Evolutionary conservation across 2,888 invertebrate species (phyloP).

Genomic region (Gonocerus acuteangulatus): DNA sequence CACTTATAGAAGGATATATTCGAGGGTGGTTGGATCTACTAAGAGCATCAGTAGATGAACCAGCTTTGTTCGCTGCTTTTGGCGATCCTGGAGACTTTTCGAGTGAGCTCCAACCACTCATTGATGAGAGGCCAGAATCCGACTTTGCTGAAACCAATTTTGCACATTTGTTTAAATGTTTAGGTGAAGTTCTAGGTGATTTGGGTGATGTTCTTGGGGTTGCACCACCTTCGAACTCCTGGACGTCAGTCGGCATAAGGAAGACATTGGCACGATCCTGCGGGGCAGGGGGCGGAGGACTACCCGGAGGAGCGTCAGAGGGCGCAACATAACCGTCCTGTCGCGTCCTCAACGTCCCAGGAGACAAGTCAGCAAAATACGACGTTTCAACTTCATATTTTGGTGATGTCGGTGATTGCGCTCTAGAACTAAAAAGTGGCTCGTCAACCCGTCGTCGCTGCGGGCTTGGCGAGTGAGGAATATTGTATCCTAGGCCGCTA

Average conservation of each 20-base stretch:
- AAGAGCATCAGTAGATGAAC: constrained; percentile 33
- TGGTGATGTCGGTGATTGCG: constrained; percentile 10
- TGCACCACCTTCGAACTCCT: constrained; percentile 46
- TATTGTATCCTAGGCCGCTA: constrained; percentile 22
- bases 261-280: constrained; percentile 46
- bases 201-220: constrained; percentile 63
- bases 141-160: constrained; percentile 70
- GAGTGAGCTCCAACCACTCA: constrained; percentile 78
- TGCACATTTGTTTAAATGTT: constrained; percentile 53
- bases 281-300: constrained; percentile 74
- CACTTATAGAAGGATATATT: constrained; percentile 27
- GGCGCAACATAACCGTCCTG: constrained; percentile 52
- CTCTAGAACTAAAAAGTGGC: constrained; percentile 4
- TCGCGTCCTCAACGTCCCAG: constrained; percentile 49
- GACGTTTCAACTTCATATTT: constrained; percentile 7
- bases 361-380: constrained; percentile 17
- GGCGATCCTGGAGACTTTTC: constrained; percentile 80
- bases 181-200: constrained; percentile 64
- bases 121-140: constrained; percentile 77
- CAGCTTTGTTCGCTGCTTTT: constrained; percentile 46
- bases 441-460: constrained; percentile 15
- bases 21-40: constrained; percentile 23
- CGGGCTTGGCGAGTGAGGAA: constrained; percentile 11
- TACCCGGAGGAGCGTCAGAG: constrained; percentile 52
- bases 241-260: constrained; percentile 28